A percentile compares a stretch with the other conserved stretches of the same genome.
These are phyloP conservation scores for Camptogramma bilineatum DNA, from an alignment of 2,888 invertebrate genomes.

Conservation along the genomic window DNA sequence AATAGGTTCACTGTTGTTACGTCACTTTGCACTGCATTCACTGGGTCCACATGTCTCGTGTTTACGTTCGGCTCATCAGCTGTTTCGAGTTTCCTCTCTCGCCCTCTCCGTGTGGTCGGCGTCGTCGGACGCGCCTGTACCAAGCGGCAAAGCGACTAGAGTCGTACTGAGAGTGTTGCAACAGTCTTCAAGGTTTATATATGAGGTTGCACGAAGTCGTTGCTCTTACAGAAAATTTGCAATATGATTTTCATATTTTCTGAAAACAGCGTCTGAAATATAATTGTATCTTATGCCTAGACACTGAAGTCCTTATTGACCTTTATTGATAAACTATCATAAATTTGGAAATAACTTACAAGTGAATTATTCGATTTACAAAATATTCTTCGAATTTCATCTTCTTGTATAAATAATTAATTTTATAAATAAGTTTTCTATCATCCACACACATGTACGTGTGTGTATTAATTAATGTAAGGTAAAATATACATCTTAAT, in stretches of 20 bases:
- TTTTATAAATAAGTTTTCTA: no score
- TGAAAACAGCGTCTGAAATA: conserved; percentile 35
- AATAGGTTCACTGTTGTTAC: conserved; percentile 74
- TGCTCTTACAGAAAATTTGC: conserved; percentile 58
- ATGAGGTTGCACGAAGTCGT: conserved; percentile 72
- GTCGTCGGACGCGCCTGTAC: conserved; percentile 76
- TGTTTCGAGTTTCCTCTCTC: conserved; percentile 77
- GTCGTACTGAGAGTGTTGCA: conserved; percentile 85
- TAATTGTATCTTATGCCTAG: neutral
- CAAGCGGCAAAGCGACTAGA: conserved; percentile 86
- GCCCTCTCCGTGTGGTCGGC: conserved; percentile 84
- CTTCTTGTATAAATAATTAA: neutral
- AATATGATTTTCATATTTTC: conserved; percentile 41
- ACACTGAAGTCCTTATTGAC: no score
- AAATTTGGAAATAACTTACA: neutral
- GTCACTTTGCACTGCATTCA: conserved; percentile 82
- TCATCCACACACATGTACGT: no score
- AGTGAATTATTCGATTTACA: neutral
- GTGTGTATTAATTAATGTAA: no score
- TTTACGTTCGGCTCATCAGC: conserved; percentile 62
- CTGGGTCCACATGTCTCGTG: conserved; percentile 77
- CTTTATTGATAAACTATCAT: neutral
- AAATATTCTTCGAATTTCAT: neutral
- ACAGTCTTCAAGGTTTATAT: conserved; percentile 82
- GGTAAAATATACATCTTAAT: no score